These are phyloP conservation scores for Camelus bactrianus DNA, from an alignment of 2,113 vertebrate species.

Conservation along the genomic window DNA sequence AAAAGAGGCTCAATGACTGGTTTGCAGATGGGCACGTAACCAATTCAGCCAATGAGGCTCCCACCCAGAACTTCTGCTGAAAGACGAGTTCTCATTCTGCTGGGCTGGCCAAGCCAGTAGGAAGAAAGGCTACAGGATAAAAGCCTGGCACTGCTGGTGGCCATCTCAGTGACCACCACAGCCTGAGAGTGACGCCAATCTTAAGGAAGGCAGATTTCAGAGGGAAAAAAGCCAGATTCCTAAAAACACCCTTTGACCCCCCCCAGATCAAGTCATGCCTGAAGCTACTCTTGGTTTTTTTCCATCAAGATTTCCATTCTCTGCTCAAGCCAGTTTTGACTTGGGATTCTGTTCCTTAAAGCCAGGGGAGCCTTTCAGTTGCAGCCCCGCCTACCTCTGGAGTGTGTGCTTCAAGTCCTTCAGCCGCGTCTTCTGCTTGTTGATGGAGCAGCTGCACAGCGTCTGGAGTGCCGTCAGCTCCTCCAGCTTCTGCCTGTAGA, in stretches of 20 bases:
- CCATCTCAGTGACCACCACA: neutral
- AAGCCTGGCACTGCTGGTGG: neutral
- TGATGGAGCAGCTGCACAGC: slow-evolving; percentile 92
- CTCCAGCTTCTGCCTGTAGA: slow-evolving; percentile 96
- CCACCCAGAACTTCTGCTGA: neutral
- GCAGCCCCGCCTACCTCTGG: slow-evolving; percentile 85
- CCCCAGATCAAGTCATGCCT: neutral
- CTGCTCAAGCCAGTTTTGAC: neutral
- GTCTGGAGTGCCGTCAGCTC: slow-evolving; percentile 94
- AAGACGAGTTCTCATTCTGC: neutral
- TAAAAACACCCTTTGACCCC: neutral
- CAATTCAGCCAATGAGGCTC: neutral
- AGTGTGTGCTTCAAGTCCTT: slow-evolving; percentile 90
- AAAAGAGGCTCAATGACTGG: neutral
- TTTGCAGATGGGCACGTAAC: neutral
- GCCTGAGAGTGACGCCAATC: neutral
- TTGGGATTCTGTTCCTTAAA: neutral
- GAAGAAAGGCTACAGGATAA: neutral
- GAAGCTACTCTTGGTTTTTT: neutral
- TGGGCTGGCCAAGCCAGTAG: neutral
- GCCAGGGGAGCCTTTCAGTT: rapidly evolving
- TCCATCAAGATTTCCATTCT: slow-evolving; percentile 49
- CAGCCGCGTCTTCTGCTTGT: slow-evolving; percentile 93
- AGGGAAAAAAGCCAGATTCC: neutral
- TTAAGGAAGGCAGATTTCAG: neutral